Conservation (phyloP, 2,113 vertebrate genomes). For the Forbesichthys papilliferus region DNA sequence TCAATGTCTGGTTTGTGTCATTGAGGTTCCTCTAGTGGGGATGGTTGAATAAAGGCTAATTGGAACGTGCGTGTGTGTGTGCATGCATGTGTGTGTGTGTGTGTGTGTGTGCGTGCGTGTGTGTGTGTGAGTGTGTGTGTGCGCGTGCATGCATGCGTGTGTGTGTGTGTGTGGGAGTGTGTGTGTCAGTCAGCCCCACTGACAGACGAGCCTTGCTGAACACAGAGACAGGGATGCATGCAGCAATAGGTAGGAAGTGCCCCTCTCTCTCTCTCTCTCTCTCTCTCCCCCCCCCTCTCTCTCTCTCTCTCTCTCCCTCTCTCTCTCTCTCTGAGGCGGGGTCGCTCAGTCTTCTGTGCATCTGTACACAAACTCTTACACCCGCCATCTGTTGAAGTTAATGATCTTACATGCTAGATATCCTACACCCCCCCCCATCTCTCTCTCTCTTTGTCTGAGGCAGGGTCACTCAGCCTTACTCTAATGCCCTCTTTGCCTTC, state of each 20-base stretch:
- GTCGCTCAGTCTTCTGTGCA: constrained; percentile 42
- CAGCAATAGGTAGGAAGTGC: too few species aligned
- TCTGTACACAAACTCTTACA: not conserved
- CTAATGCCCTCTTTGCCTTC: constrained; percentile 61
- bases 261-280: not conserved
- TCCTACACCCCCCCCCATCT: constrained; percentile 2
- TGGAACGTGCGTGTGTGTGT: not conserved
- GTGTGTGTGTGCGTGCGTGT: not conserved
- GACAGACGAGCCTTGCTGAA: constrained; percentile 8
- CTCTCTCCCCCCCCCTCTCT: not conserved
- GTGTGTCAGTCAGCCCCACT: too few species aligned
- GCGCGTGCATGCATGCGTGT: not conserved
- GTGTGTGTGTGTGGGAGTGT: not conserved
- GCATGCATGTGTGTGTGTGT: not conserved
- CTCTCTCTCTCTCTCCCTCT: not conserved
- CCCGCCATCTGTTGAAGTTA: constrained; percentile 39
- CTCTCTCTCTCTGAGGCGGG: not conserved
- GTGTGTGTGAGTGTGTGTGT: not conserved
- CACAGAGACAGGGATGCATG: not conserved
- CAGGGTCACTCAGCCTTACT: constrained; percentile 50
- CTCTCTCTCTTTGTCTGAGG: not conserved
- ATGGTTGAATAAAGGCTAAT: not conserved
- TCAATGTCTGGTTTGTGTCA: constrained; percentile 3
- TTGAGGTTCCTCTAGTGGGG: constrained; percentile 3
- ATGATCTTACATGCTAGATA: constrained; percentile 62